A percentile compares a stretch with the other conserved stretches of the same genome.
Evolutionary conservation across 2,113 vertebrate genomes (phyloP).

Genomic region (Tonatia bakeri): DNA sequence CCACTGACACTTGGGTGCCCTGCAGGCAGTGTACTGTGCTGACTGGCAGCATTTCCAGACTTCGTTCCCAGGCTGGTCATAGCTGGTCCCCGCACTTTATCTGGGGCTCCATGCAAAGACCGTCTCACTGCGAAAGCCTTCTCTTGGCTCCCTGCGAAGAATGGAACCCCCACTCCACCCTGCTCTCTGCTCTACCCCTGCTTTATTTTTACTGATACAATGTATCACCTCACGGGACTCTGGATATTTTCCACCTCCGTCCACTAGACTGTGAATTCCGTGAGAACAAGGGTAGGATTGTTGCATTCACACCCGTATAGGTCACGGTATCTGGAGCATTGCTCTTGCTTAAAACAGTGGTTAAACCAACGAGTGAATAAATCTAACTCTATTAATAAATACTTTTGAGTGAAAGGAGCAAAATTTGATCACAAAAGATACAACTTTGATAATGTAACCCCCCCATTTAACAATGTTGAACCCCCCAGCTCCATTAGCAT

Average conservation of each 20-base stretch:
- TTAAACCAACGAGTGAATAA: background rate
- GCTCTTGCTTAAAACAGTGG: background rate
- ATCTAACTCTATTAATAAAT: background rate
- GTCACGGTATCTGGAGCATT: background rate
- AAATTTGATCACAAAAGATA: background rate
- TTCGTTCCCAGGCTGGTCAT: background rate
- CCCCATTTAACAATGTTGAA: background rate
- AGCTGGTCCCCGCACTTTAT: background rate
- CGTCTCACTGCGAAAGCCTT: no score
- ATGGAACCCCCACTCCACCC: rapidly evolving
- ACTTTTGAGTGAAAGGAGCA: background rate
- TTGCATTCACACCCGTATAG: background rate
- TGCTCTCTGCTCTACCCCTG: background rate
- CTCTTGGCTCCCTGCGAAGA: background rate
- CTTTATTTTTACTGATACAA: background rate
- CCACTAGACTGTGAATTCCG: background rate
- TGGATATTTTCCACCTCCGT: background rate
- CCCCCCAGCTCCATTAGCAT: background rate
- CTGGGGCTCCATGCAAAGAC: background rate
- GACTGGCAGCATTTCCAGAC: background rate
- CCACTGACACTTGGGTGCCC: background rate
- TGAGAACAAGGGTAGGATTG: background rate
- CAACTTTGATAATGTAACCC: background rate
- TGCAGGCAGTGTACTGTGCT: background rate
- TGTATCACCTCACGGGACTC: background rate